A percentile compares a stretch with the other conserved stretches of the same genome.
These are phyloP conservation scores for Pyxicephalus adspersus DNA, from an alignment of 2,113 vertebrate species.

Conservation along the genomic window DNA sequence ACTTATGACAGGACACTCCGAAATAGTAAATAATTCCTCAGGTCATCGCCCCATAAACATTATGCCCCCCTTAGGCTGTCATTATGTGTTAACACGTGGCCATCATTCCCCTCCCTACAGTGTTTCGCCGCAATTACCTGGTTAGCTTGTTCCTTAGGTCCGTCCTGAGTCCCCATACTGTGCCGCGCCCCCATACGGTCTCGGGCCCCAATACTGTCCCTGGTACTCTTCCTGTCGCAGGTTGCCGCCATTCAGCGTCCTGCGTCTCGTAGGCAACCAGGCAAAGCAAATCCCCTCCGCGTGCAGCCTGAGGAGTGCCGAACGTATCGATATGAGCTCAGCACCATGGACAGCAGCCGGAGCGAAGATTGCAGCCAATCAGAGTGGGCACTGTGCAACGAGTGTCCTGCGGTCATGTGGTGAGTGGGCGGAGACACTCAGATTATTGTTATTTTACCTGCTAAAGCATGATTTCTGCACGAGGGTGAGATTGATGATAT, in stretches of 20 bases:
- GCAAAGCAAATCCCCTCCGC: background rate
- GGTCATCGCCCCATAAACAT: no score
- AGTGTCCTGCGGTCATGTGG: no score
- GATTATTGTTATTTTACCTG: no score
- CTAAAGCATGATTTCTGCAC: no score
- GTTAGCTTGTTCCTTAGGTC: no score
- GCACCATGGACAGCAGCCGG: conserved; percentile 26
- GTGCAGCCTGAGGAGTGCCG: background rate
- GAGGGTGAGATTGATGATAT: no score
- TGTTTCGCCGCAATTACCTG: background rate
- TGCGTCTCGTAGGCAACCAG: conserved; percentile 23
- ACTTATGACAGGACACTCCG: no score
- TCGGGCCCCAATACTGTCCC: background rate
- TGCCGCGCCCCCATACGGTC: background rate
- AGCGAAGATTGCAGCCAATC: background rate
- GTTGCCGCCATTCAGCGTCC: conserved; percentile 17
- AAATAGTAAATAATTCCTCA: no score
- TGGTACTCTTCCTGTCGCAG: background rate
- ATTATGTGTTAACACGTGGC: background rate
- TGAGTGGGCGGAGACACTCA: no score
- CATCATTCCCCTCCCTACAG: no score
- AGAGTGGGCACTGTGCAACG: no score
- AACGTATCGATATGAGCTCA: conserved; percentile 7
- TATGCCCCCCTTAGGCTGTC: no score
- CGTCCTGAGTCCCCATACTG: background rate